Evolutionary conservation across 1,140 invertebrate species (phyloP).

Genomic region (Drosophila tsacasi): DNA sequence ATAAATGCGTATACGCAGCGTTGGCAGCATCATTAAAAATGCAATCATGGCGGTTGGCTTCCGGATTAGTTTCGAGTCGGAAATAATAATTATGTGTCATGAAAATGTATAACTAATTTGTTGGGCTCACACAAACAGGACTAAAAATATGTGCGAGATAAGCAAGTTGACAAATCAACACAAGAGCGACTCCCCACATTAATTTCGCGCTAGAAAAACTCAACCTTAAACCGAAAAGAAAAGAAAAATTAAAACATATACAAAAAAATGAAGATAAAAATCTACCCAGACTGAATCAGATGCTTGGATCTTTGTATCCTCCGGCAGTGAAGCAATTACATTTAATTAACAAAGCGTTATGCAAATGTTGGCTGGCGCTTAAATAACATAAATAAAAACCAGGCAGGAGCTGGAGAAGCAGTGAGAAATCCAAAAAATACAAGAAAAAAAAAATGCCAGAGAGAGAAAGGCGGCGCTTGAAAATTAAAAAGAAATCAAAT

Average conservation of each 20-base stretch:
- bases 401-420: not conserved
- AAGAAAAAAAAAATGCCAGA: not conserved
- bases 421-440: slow-evolving; percentile 1
- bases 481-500: slow-evolving; percentile 49
- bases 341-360: slow-evolving; percentile 69
- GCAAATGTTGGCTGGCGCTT: slow-evolving; percentile 41
- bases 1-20: slow-evolving; percentile 41
- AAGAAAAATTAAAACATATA: not conserved
- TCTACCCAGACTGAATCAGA: slow-evolving; percentile 14
- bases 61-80: slow-evolving; percentile 22
- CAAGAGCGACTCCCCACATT: not conserved
- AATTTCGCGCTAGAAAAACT: slow-evolving; percentile 19
- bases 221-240: not conserved
- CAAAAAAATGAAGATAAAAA: not conserved
- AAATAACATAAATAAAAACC: slow-evolving; percentile 25
- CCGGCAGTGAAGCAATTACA: slow-evolving; percentile 59
- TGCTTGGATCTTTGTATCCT: slow-evolving; percentile 19
- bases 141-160: not conserved
- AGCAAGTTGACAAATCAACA: slow-evolving; percentile 33
- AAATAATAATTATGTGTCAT: slow-evolving; percentile 12
- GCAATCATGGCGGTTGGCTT: not conserved
- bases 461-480: not conserved
- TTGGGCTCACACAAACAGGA: not conserved
- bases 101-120: slow-evolving; percentile 4
- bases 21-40: slow-evolving; percentile 29